A percentile compares a stretch with the other conserved stretches of the same genome.
Conservation (phyloP, 2,797 vertebrate genomes). For the Enteromius paludinosus region DNA sequence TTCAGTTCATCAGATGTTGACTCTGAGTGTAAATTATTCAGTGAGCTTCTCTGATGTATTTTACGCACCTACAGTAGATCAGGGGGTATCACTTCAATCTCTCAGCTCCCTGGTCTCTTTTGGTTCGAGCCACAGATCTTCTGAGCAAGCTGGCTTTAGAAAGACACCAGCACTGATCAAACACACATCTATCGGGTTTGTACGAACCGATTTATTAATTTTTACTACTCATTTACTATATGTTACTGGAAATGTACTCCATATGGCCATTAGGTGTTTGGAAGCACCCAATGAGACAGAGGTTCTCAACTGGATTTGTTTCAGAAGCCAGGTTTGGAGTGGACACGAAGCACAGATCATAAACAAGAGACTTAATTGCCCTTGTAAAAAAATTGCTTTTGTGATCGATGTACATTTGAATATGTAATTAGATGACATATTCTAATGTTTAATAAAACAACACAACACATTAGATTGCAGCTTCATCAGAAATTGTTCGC, state of each 20-base stretch:
- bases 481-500: neutral
- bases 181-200: neutral
- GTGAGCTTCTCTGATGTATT: constrained; percentile 4
- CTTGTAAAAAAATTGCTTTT: neutral
- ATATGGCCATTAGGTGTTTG: neutral
- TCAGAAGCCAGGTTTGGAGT: neutral
- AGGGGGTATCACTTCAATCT: neutral
- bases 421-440: neutral
- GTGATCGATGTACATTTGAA: neutral
- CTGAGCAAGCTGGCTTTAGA: neutral
- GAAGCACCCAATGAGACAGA: constrained; percentile 25
- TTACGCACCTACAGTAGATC: neutral
- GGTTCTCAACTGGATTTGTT: constrained; percentile 6
- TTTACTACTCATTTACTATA: constrained; percentile 7
- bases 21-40: constrained; percentile 49
- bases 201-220: constrained; percentile 14
- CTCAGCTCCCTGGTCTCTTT: neutral
- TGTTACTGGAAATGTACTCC: neutral
- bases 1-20: constrained; percentile 30
- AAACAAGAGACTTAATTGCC: neutral
- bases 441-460: neutral
- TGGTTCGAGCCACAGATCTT: neutral
- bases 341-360: neutral
- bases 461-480: neutral
- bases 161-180: neutral